Evolutionary conservation across 2,888 invertebrate species (phyloP).

Genomic region (Gandaritis pyraliata): DNA sequence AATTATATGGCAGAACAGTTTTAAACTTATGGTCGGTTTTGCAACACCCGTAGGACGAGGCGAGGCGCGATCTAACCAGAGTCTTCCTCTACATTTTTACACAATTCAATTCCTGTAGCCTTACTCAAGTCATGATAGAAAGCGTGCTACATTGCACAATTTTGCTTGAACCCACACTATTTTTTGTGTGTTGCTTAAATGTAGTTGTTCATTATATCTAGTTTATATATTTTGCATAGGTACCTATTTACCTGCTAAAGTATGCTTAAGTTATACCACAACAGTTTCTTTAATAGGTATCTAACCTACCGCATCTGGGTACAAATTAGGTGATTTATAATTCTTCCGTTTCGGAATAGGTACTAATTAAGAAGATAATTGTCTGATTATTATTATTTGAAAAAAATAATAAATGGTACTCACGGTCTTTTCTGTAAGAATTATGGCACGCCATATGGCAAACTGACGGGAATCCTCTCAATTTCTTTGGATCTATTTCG

Average conservation of each 20-base stretch:
- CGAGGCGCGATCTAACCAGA: conserved; percentile 7
- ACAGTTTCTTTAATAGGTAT: background rate
- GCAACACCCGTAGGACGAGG: background rate
- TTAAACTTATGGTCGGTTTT: no score
- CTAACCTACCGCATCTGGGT: no score
- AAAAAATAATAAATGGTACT: conserved; percentile 48
- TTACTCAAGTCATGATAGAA: conserved; percentile 19
- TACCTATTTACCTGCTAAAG: no score
- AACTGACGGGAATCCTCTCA: conserved; percentile 75
- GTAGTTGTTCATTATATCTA: conserved; percentile 1
- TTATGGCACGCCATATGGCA: conserved; percentile 80
- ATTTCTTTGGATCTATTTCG: conserved; percentile 63
- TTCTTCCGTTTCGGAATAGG: no score
- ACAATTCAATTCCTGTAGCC: conserved; percentile 21
- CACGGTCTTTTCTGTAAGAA: conserved; percentile 70
- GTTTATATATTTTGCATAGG: conserved; percentile 3
- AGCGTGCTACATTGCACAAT: conserved; percentile 26
- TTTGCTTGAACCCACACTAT: conserved; percentile 5
- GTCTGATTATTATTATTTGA: background rate
- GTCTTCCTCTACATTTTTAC: conserved; percentile 15
- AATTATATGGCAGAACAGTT: conserved; percentile 25
- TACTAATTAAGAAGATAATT: no score
- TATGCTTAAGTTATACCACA: no score
- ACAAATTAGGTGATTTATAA: no score
- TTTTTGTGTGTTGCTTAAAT: conserved; percentile 16